Percentiles rank a stretch among this genome's conserved stretches.
phyloP scores from a whole-genome alignment of 2,797 vertebrate genomes.

The Ptychobarbus kaznakovi region DNA sequence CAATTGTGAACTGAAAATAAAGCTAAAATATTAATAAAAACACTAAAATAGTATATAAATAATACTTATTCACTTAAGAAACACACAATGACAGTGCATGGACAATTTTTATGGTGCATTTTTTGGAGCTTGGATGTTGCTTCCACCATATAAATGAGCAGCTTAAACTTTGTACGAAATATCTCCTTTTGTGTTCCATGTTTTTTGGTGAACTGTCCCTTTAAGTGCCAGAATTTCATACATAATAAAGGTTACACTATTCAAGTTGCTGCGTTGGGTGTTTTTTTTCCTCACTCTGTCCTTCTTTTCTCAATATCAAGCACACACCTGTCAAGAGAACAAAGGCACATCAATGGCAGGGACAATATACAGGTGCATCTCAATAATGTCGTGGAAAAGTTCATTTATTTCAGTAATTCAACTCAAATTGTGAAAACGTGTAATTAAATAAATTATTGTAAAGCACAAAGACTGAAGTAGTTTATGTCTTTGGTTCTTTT shows the following conservation, averaged over 20 bases:
- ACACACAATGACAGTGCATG: neutral
- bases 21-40: neutral
- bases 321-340: conserved; percentile 2
- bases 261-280: neutral
- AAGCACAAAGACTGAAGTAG: too few relatives aligned
- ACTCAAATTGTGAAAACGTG: too few relatives aligned
- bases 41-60: neutral
- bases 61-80: neutral
- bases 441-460: too few relatives aligned
- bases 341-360: conserved; percentile 3
- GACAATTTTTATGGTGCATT: neutral
- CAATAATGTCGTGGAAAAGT: too few relatives aligned
- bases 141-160: neutral
- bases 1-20: neutral
- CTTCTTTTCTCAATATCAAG: conserved; percentile 7
- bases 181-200: neutral
- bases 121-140: neutral
- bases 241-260: neutral
- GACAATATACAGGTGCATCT: too few relatives aligned
- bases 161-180: neutral
- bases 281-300: neutral
- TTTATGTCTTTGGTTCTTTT: too few relatives aligned
- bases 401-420: too few relatives aligned
- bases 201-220: neutral
- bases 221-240: neutral